phyloP scores from a whole-genome alignment of 2,888 invertebrate genomes.

The Alcis repandata region DNA sequence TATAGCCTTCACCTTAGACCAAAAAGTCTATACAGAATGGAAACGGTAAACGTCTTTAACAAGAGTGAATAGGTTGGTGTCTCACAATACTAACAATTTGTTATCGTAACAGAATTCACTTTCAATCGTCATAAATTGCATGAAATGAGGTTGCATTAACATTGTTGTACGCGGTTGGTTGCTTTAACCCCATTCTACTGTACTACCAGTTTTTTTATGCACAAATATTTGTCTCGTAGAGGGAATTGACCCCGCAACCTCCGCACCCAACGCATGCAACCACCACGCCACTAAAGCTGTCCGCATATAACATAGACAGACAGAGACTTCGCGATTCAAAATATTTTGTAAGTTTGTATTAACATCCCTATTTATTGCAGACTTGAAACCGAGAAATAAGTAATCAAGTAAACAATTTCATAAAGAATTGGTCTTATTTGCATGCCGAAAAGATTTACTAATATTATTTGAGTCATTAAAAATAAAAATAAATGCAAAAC shows the following conservation, averaged over 20 bases:
- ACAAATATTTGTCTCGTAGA: constrained; percentile 20
- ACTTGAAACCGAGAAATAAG: not conserved
- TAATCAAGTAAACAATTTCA: not conserved
- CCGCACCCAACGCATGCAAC: constrained; percentile 20
- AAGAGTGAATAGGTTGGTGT: no score
- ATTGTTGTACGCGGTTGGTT: not conserved
- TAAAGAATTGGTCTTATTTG: not conserved
- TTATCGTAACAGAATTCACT: no score
- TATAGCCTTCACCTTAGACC: no score
- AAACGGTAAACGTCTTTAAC: no score
- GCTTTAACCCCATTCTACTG: no score
- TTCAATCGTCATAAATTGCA: no score
- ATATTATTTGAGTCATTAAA: no score
- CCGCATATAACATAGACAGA: constrained; percentile 18
- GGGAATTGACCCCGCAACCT: constrained; percentile 17
- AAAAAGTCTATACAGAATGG: no score
- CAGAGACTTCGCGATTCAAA: constrained; percentile 19
- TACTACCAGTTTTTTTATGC: not conserved
- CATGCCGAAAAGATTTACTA: no score
- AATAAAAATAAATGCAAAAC: no score
- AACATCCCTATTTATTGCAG: not conserved
- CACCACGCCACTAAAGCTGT: constrained; percentile 12
- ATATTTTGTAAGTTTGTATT: constrained; percentile 20
- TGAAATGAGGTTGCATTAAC: no score
- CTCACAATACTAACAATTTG: no score